Conservation (phyloP, 2,113 vertebrate genomes). For the Leucosticte australis region DNA sequence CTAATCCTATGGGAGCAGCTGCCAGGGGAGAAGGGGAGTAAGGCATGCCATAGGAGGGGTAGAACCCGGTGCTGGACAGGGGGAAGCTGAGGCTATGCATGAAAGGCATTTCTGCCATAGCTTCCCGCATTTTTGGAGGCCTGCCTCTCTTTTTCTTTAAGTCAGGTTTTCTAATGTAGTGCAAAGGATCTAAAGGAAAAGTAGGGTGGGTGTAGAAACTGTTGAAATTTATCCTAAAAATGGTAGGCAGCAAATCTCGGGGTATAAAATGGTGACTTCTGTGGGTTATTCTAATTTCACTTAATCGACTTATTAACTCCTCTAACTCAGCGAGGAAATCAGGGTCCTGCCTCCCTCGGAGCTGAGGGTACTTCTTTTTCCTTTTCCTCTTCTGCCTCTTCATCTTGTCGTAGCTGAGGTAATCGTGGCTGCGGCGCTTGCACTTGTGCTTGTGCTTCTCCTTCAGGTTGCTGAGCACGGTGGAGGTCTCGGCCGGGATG, state of each 20-base stretch:
- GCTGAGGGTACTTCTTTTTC: constrained; percentile 94
- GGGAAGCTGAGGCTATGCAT: constrained; percentile 95
- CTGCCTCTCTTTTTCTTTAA: constrained; percentile 89
- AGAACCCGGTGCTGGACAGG: constrained; percentile 85
- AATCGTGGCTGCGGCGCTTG: constrained; percentile 85
- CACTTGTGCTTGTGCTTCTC: constrained; percentile 93
- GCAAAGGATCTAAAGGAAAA: constrained; percentile 86
- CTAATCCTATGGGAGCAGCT: constrained; percentile 86
- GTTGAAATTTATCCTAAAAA: constrained; percentile 88
- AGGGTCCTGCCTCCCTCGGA: constrained; percentile 88
- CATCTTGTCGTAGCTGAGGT: constrained; percentile 86
- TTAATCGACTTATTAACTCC: constrained; percentile 85
- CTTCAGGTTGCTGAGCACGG: constrained; percentile 79
- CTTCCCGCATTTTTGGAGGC: constrained; percentile 89
- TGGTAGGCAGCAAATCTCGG: constrained; percentile 87
- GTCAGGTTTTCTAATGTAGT: constrained; percentile 87
- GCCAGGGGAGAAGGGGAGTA: constrained; percentile 88
- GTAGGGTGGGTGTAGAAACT: constrained; percentile 86
- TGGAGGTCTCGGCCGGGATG: constrained; percentile 70
- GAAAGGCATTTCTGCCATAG: constrained; percentile 96
- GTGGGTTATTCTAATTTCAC: constrained; percentile 89
- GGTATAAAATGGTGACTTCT: constrained; percentile 83
- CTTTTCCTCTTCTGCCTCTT: constrained; percentile 94
- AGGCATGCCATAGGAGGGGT: constrained; percentile 93
- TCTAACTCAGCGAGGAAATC: constrained; percentile 91